Base-by-base conservation (phyloP, 2,113 vertebrate genomes). In the Salminus brasiliensis region DNA sequence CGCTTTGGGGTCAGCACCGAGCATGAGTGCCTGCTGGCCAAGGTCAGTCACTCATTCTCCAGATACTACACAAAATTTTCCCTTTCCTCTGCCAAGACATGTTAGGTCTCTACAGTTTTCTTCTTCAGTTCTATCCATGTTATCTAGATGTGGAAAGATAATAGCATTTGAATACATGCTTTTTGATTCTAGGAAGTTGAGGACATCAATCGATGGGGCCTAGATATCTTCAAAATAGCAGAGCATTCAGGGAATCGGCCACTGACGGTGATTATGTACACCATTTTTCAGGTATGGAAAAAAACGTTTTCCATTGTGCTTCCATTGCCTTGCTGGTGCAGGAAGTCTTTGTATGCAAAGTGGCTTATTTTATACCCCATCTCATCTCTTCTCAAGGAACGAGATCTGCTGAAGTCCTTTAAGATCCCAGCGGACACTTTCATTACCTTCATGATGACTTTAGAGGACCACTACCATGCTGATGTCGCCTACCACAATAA, bases 401-500 rank as follows among this genome's bases (percentile, higher is more conserved):
- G 97, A 0, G 95, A 97, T 78, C 90, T 99, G 79, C 88, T 98
- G 68, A 98, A 97, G 91, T 94, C 93, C 1, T 98, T 99, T 85
- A 93, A 91, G 83, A 97, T 99, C 83, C 96, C 96, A 0, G 82
- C 16, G 0, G 93, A 95, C 89, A 95, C 94, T 3, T 95, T 99
- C 81, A 88, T 95, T 88, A 96, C 95, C 66, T 97, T 95, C 90
- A 93, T 97, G 93, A 92, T 97, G 93, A 97, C 94, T 0, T 89
- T 98, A 85, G 97, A 98, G 88, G 94, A 95, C 8, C 97, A 98
- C 88, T 99, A 98, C 90, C 97, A 90, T 0, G 53, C 89, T 0
- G 95, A 98, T 0, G 93, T 97, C 60, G 94, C 95, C 23, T 98
- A 98, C 74, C 97, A 99, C 92, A 98, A 98, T 92, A 97, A 87